phyloP scores from a whole-genome alignment of 2,888 invertebrate species.

The Cheilosia pagana region DNA sequence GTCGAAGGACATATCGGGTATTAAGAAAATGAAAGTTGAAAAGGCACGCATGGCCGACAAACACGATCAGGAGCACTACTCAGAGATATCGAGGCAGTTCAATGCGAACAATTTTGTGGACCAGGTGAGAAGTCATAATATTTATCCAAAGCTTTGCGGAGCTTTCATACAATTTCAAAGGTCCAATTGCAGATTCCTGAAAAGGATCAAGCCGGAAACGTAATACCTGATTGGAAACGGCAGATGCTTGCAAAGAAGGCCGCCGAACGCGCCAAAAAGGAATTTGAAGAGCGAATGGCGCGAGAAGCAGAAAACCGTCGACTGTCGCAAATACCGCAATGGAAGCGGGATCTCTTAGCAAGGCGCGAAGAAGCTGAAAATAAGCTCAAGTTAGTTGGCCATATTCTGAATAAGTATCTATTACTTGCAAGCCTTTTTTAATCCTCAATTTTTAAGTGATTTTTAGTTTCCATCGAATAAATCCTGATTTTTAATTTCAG shows the following conservation, averaged over 20 bases:
- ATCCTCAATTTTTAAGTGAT: no score
- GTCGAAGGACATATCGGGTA: slow-evolving; percentile 96
- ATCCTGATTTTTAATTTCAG: slow-evolving; percentile 79
- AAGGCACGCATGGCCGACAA: slow-evolving; percentile 92
- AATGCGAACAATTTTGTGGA: slow-evolving; percentile 94
- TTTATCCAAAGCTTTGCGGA: slow-evolving; percentile 29
- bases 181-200: slow-evolving; percentile 90
- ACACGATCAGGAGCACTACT: slow-evolving; percentile 92
- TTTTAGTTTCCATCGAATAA: no score
- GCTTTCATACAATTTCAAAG: slow-evolving; percentile 79
- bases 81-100: slow-evolving; percentile 93
- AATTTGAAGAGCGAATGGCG: slow-evolving; percentile 93
- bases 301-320: slow-evolving; percentile 93
- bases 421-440: background rate
- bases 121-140: slow-evolving; percentile 87
- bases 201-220: slow-evolving; percentile 93
- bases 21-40: slow-evolving; percentile 96
- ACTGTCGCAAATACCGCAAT: slow-evolving; percentile 94
- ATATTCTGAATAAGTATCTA: background rate
- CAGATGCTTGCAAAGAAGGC: slow-evolving; percentile 98
- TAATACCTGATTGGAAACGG: slow-evolving; percentile 97
- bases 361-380: slow-evolving; percentile 91
- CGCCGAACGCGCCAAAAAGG: slow-evolving; percentile 95
- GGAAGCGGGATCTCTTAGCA: slow-evolving; percentile 95
- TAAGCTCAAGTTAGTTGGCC: slow-evolving; percentile 87